These are phyloP conservation scores for Operophtera brumata DNA, from an alignment of 2,888 invertebrate genomes.

Conservation along the genomic window DNA sequence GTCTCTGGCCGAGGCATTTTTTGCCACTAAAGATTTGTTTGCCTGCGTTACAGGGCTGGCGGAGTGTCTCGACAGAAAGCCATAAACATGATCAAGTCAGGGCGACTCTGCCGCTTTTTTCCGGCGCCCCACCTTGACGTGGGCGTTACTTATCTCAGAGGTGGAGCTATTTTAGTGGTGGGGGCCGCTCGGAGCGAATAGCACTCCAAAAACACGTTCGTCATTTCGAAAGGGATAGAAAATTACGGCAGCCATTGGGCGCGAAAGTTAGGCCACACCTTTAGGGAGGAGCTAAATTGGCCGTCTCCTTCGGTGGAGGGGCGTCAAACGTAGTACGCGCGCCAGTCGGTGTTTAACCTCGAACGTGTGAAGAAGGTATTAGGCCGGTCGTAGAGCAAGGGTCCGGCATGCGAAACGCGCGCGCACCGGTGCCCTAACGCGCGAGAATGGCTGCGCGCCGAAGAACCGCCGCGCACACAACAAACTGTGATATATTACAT, in stretches of 20 bases:
- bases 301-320: slow-evolving; percentile 74
- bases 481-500: slow-evolving; percentile 73
- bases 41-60: slow-evolving; percentile 66
- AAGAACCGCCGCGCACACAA: slow-evolving; percentile 71
- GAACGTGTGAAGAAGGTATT: slow-evolving; percentile 68
- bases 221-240: slow-evolving; percentile 66
- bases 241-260: slow-evolving; percentile 60
- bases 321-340: slow-evolving; percentile 73
- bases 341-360: slow-evolving; percentile 75
- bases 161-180: slow-evolving; percentile 48
- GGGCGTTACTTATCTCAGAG: slow-evolving; percentile 51
- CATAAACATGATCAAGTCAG: slow-evolving; percentile 77
- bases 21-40: slow-evolving; percentile 79
- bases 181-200: slow-evolving; percentile 65
- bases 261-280: slow-evolving; percentile 52
- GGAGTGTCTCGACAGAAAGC: slow-evolving; percentile 76
- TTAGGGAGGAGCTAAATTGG: slow-evolving; percentile 59
- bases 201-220: slow-evolving; percentile 33
- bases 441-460: slow-evolving; percentile 75
- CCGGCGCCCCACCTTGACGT: slow-evolving; percentile 60
- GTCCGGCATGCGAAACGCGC: slow-evolving; percentile 70
- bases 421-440: slow-evolving; percentile 69
- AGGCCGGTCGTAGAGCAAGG: slow-evolving; percentile 58
- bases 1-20: slow-evolving; percentile 74
- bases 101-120: slow-evolving; percentile 75